A percentile compares a stretch with the other conserved stretches of the same genome.
Conservation (phyloP, 2,113 vertebrate species). For the Pteropus alecto region DNA sequence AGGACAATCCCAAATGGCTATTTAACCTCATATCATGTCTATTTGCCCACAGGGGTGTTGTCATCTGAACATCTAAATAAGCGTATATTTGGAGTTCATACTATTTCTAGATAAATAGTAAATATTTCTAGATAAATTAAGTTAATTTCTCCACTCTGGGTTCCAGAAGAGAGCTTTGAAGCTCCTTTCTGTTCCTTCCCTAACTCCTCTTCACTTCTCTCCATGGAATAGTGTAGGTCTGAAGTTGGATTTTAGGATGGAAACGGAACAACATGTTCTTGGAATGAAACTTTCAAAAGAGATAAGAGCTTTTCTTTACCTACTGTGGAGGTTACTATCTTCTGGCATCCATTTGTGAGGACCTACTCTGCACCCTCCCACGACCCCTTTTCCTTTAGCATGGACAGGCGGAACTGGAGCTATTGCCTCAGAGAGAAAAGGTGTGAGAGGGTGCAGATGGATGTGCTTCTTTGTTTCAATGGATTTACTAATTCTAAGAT, state of each 20-base stretch:
- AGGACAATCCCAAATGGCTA: not conserved
- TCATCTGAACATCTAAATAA: not conserved
- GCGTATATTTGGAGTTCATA: not conserved
- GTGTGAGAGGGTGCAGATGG: too few species aligned
- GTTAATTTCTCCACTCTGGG: not conserved
- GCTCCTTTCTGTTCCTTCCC: not conserved
- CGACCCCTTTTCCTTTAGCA: not conserved
- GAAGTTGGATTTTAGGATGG: not conserved
- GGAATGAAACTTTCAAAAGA: not conserved
- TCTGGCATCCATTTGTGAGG: not conserved
- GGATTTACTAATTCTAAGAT: not conserved
- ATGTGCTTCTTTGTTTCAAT: not conserved
- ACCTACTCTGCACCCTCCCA: not conserved
- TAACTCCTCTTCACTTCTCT: not conserved
- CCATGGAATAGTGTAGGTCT: not conserved
- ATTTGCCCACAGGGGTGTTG: not conserved
- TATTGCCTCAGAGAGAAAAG: not conserved
- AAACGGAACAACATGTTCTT: not conserved
- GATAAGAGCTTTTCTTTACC: not conserved
- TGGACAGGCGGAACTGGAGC: not conserved
- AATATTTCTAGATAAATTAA: not conserved
- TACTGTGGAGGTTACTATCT: not conserved
- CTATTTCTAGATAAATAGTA: not conserved
- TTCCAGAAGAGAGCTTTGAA: not conserved
- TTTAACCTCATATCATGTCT: not conserved